These are phyloP conservation scores for Platysternon megacephalum DNA, from an alignment of 2,113 vertebrate genomes.

Conservation along the genomic window DNA sequence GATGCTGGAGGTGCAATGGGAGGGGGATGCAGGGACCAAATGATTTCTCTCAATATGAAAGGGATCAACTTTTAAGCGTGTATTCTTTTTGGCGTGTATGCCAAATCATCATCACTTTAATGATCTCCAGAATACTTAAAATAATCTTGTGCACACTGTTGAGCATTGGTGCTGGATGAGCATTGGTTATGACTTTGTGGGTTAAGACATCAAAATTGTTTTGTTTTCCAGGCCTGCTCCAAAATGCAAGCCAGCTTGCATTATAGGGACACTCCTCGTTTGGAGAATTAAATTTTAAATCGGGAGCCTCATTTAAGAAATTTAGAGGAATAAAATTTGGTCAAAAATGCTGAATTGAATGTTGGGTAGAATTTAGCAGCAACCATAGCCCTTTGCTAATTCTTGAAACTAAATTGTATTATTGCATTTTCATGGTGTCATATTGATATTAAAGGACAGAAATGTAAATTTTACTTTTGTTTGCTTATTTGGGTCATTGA, in stretches of 20 bases:
- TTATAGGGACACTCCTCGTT: neutral
- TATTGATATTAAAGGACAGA: neutral
- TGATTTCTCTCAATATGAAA: neutral
- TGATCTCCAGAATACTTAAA: neutral
- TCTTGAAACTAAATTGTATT: neutral
- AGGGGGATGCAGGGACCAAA: neutral
- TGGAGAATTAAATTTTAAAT: neutral
- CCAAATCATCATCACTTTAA: accelerated
- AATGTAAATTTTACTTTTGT: neutral
- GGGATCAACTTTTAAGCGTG: accelerated
- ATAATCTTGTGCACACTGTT: neutral
- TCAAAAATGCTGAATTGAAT: neutral
- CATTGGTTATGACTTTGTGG: neutral
- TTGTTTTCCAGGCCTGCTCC: neutral
- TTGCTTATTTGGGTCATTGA: neutral
- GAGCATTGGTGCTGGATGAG: neutral
- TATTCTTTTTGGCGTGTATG: neutral
- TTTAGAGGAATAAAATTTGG: neutral
- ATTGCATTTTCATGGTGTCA: neutral
- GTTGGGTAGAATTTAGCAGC: neutral
- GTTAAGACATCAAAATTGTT: neutral
- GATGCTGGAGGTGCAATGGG: neutral
- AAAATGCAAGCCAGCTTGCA: neutral
- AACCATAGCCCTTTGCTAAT: neutral
- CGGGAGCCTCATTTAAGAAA: neutral